Base-by-base conservation (phyloP, 2,113 vertebrate genomes). In the Rhabdornis inornatus region DNA sequence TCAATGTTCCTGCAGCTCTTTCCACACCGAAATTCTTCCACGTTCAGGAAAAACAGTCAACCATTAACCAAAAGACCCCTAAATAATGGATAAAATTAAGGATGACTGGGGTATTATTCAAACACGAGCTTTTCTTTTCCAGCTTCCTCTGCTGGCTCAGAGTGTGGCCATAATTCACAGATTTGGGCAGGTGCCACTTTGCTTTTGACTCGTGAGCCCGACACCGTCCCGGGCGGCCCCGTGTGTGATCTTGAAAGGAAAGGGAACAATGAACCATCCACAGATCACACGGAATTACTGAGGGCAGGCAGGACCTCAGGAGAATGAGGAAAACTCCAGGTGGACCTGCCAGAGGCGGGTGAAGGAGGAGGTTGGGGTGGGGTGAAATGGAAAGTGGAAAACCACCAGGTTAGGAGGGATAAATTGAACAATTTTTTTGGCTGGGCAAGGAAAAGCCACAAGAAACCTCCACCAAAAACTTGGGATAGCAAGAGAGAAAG, bases 161-260 rank as follows among this genome's bases (percentile, higher is more conserved):
- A 13, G 42, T 2, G 71, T 11, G 82, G 75, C 33, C 79, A 49
- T 88, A 76, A 94, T 11, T 92, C 64, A 91, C 1, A 12, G 5
- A 6, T 47, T 85, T 95, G 93, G 96, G 84, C 69, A 45, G 63
- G 70, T 44, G 94, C 91, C 95, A 90, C 77, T 52, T 76, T 28
- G 18, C 82, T 6, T 65, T 80, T 35, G 57, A 45, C 47, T 91
- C 12, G 0, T 8, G 70, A 72, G 65, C 37, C 69, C 20, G 37
- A 50, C 74, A 65, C 52, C 5, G 0, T 49, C 55, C 56, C 3
- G 1, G 75, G 91, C 92, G 90, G 93, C 68, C 39, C 10, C 1
- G 9, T 4, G 57, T 95, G 45, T 95, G 94, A 97, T 95, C 96
- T 94, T 80, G 90, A 95, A 69, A 93, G 74, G 75, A 55, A 83